Conservation (phyloP, 2,888 invertebrate species). For the Drosophila mayaguana region DNA sequence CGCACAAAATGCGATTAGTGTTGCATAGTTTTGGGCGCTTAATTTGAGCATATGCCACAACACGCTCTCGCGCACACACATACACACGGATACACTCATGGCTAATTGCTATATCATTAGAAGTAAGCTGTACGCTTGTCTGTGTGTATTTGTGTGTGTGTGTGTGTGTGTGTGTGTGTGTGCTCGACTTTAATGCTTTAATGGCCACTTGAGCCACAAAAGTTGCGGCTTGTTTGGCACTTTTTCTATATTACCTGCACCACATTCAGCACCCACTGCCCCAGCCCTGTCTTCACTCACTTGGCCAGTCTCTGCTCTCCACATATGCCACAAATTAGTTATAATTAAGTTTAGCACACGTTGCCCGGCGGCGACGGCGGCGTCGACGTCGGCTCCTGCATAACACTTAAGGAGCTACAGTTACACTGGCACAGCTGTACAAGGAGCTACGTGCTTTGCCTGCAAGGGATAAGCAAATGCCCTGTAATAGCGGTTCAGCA, state of each 20-base stretch:
- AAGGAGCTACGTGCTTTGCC: slow-evolving; percentile 54
- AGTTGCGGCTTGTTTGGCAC: slow-evolving; percentile 63
- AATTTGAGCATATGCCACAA: slow-evolving; percentile 43
- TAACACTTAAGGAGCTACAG: slow-evolving; percentile 66
- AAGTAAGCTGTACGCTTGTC: slow-evolving; percentile 18
- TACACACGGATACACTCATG: slow-evolving; percentile 7
- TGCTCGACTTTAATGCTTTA: slow-evolving; percentile 68
- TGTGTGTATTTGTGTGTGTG: neutral
- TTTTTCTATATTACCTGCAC: slow-evolving; percentile 54
- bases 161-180: slow-evolving; percentile 1
- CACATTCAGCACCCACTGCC: neutral
- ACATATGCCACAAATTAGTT: slow-evolving; percentile 78
- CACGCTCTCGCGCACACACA: neutral
- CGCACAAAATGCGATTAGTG: slow-evolving; percentile 66
- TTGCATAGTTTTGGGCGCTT: slow-evolving; percentile 53
- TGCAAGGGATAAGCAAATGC: slow-evolving; percentile 45
- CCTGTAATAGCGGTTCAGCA: neutral
- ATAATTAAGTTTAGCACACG: slow-evolving; percentile 77
- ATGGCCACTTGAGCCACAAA: slow-evolving; percentile 71
- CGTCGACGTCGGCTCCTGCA: too few relatives aligned
- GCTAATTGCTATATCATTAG: slow-evolving; percentile 68
- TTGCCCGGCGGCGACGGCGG: slow-evolving; percentile 51
- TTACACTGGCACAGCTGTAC: slow-evolving; percentile 56
- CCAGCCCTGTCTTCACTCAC: neutral
- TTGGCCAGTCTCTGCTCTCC: slow-evolving; percentile 19